Base-by-base conservation (phyloP, 2,113 vertebrate species). In the Caloenas nicobarica region DNA sequence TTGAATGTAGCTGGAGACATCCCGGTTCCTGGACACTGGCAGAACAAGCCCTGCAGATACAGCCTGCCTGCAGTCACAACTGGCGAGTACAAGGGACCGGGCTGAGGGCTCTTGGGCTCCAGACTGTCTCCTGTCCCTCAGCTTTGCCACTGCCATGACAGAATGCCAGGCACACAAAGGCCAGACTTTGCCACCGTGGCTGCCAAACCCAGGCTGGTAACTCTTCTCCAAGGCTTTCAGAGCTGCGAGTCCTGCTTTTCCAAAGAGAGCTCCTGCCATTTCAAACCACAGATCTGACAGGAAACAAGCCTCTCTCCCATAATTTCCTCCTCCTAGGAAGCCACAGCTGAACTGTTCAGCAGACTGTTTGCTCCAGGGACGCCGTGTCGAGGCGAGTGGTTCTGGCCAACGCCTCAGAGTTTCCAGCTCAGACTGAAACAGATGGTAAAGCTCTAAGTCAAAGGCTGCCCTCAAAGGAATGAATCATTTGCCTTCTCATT, bases 401-500 rank as follows among this genome's bases (percentile, higher is more conserved):
- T 85, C 64, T 95, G 74, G 88, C 78, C 81, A 74, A 8, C 7
- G 24, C 74, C 73, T 94, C 88, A 36, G 26, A 92, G 28, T 84
- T 96, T 94, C 90, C 90, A 91, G 74, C 64, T 72, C 86, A 61
- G 51, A 8, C 36, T 11, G 51, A 86, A 92, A 80, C 97, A 97
- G 90, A 89, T 92, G 95, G 92, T 86, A 92, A 96, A 97, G 78
- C 90, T 51, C 0, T 83, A 92, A 90, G 81, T 44, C 1, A 13
- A 71, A 87, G 54, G 54, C 82, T 84, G 72, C 78, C 89, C 81
- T 93, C 94, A 92, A 71, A 93, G n/a, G n/a, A 94, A 88, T 97
- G 93, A 95, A 80, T 96, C 91, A 96, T 86, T 93, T 91, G 56
- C 72, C 88, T 95, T 92, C 88, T 89, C 90, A 78, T 89, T 92